Percentiles rank a stretch among this genome's conserved stretches.
Conservation (phyloP, 2,888 invertebrate species). For the Drosophila kambysellisi region DNA sequence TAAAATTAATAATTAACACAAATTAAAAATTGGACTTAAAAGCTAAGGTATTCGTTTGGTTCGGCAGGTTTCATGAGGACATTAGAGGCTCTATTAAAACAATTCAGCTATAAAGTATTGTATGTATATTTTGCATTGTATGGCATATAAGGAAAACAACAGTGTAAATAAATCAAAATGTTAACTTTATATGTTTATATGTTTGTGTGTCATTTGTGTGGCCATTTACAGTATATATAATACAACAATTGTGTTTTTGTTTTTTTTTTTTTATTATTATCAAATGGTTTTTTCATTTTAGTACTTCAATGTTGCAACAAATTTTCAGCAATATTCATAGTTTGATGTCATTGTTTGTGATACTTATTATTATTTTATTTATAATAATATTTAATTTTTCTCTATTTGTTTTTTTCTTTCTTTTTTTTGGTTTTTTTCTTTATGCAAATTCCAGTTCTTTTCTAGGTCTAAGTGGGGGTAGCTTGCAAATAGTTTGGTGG, state of each 20-base stretch:
- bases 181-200: slow-evolving; percentile 57
- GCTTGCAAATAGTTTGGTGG: slow-evolving; percentile 17
- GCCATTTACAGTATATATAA: slow-evolving; percentile 70
- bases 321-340: slow-evolving; percentile 52
- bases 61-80: slow-evolving; percentile 57
- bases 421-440: slow-evolving; percentile 4
- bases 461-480: slow-evolving; percentile 32
- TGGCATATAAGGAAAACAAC: slow-evolving; percentile 65
- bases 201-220: slow-evolving; percentile 69
- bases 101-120: slow-evolving; percentile 71
- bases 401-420: slow-evolving; percentile 1
- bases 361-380: slow-evolving; percentile 28
- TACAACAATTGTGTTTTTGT: slow-evolving; percentile 57
- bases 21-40: slow-evolving; percentile 66
- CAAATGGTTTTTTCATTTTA: slow-evolving; percentile 46
- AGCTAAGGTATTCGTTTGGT: slow-evolving; percentile 64
- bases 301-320: slow-evolving; percentile 82
- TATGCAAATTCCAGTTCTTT: slow-evolving; percentile 76
- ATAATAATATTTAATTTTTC: slow-evolving; percentile 2
- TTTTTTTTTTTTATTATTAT: slow-evolving; percentile 15
- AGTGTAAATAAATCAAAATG: slow-evolving; percentile 67
- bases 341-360: slow-evolving; percentile 12
- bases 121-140: slow-evolving; percentile 64
- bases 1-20: slow-evolving; percentile 57
- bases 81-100: slow-evolving; percentile 70